phyloP scores from a whole-genome alignment of 2,113 vertebrate genomes.

The Cacatua alba region DNA sequence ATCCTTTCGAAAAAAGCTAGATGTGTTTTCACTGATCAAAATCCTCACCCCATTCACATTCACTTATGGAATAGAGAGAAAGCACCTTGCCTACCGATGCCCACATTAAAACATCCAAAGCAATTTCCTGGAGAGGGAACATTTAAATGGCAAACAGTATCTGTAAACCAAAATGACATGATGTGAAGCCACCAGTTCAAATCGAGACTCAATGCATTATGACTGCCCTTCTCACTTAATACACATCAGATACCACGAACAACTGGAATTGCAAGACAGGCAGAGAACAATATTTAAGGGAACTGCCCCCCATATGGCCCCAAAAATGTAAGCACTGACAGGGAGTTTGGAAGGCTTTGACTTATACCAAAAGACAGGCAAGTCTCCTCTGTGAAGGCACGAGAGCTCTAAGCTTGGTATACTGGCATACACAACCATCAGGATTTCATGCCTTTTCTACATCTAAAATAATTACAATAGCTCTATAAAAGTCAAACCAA shows the following conservation, averaged over 20 bases:
- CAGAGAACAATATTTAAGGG: not conserved
- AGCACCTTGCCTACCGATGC: not conserved
- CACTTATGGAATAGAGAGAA: not conserved
- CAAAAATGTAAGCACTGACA: not conserved
- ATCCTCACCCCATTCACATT: constrained; percentile 16
- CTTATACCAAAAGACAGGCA: not conserved
- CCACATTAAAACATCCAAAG: not conserved
- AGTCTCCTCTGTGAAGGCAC: not conserved
- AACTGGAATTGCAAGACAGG: not conserved
- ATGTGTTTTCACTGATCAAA: not conserved
- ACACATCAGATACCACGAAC: not conserved
- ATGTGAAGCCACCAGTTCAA: constrained; percentile 22
- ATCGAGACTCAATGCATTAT: not conserved
- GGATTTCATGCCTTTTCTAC: not conserved
- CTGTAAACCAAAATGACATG: constrained; percentile 7
- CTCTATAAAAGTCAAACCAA: not conserved
- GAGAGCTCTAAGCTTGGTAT: not conserved
- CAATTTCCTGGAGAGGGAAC: not conserved
- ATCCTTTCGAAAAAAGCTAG: constrained; percentile 12
- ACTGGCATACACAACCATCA: not conserved
- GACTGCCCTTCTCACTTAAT: constrained; percentile 40
- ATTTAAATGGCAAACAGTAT: constrained; percentile 21
- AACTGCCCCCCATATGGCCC: not conserved
- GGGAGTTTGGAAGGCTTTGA: not conserved
- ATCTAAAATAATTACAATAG: not conserved